Percentiles rank a stretch among this genome's conserved stretches.
These are phyloP conservation scores for Allacma fusca DNA, from an alignment of 2,888 invertebrate species.

Conservation along the genomic window DNA sequence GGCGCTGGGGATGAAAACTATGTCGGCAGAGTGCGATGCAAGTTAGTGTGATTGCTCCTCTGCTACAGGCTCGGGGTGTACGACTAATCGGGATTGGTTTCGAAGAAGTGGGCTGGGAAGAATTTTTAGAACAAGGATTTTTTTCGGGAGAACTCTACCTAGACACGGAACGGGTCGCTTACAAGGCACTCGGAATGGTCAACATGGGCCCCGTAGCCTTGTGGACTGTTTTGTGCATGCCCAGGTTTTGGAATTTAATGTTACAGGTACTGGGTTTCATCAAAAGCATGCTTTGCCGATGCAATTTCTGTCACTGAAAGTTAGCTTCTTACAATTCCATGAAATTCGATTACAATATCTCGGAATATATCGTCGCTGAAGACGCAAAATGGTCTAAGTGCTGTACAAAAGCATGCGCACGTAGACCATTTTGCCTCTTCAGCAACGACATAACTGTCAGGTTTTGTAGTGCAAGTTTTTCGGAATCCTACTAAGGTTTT, in stretches of 20 bases:
- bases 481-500: too few relatives aligned
- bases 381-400: too few relatives aligned
- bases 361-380: too few relatives aligned
- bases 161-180: slow-evolving; percentile 25
- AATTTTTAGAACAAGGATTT: slow-evolving; percentile 35
- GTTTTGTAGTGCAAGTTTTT: too few relatives aligned
- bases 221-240: too few relatives aligned
- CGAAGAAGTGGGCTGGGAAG: slow-evolving; percentile 32
- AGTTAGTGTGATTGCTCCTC: slow-evolving; percentile 23
- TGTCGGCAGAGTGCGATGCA: slow-evolving; percentile 13
- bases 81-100: slow-evolving; percentile 39
- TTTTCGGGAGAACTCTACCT: slow-evolving; percentile 36
- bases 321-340: too few relatives aligned
- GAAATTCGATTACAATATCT: too few relatives aligned
- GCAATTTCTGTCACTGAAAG: too few relatives aligned
- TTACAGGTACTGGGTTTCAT: background rate
- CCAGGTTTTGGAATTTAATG: too few relatives aligned
- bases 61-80: slow-evolving; percentile 37
- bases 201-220: background rate
- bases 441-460: too few relatives aligned
- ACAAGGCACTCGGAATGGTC: slow-evolving; percentile 6
- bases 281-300: background rate
- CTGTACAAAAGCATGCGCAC: too few relatives aligned
- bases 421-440: background rate
- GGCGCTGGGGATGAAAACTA: slow-evolving; percentile 41